Conservation (phyloP, 37 sponge, comb jelly and placozoan genomes). For the Hexactinellida sp. region DNA sequence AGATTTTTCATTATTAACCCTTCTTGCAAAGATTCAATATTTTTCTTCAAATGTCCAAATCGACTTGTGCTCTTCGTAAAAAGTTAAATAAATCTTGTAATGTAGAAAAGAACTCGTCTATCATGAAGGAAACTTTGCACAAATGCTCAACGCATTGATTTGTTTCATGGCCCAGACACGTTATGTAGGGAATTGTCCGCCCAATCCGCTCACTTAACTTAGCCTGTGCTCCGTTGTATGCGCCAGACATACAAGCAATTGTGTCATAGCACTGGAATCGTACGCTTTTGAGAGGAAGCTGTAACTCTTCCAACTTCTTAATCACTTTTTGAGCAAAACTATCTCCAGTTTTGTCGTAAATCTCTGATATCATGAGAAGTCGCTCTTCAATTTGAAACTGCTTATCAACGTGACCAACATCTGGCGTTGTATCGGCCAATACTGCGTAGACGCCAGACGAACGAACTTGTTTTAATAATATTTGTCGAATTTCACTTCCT, state of each 20-base stretch:
- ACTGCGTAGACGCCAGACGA: not conserved
- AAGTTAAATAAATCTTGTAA: not conserved
- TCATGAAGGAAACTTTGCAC: not conserved
- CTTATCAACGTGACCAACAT: not conserved
- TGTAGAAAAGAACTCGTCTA: not conserved
- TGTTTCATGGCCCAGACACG: not conserved
- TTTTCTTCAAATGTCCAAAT: not conserved
- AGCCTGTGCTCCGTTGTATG: not conserved
- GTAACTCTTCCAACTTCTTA: not conserved
- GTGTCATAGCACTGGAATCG: not conserved
- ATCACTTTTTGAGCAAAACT: not conserved
- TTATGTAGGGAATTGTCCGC: not conserved
- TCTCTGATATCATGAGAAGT: not conserved
- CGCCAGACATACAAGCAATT: not conserved
- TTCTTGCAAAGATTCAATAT: not conserved
- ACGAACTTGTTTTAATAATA: not conserved
- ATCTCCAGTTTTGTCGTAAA: not conserved
- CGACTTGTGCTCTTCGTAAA: not conserved
- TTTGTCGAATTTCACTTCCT: not conserved
- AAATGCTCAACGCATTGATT: not conserved
- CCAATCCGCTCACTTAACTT: not conserved
- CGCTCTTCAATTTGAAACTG: not conserved
- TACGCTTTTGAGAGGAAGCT: not conserved
- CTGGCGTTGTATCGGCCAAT: not conserved
- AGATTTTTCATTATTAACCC: not conserved